Evolutionary conservation across 2,888 invertebrate genomes (phyloP), one percentile per base, ranked within the genome.

Genomic region (Oscheius sp.): DNA sequence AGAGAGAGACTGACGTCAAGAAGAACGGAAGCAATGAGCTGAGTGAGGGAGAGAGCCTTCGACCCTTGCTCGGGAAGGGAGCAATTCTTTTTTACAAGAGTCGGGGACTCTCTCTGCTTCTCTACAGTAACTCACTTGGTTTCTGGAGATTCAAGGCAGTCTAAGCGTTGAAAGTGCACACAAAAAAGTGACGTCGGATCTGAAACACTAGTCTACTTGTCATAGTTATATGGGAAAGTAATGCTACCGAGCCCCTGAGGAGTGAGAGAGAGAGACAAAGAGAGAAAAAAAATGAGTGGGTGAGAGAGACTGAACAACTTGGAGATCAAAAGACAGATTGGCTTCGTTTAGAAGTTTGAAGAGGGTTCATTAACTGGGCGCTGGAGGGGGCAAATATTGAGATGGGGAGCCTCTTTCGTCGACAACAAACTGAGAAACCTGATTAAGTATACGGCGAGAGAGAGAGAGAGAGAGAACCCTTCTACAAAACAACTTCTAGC

Each of bases 1-100:
- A 42, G 42, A 42, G 42, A 42, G 42, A 42, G 47, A 63, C 68
- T 68, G 68, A 68, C 68, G 68, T 68, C 68, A 68, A 63, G 63
- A 37, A 63, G 63, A 63, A 63, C 63, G 63, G 63, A 63, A 63
- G 63, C 48, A 63, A 63, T 48, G 42, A 42, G 42, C 4, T 5
- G 42, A 42, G 42, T 42, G 42, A 42, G 42, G 63, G 21, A 32
- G 59, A 33, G 11, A 42, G 13, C 47, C 42, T 42, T 42, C 42
- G 37, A 35, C 63, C 42, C 42, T 21, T 21, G 21, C 21, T 21
- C 21, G 21, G 21, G 21, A 21, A 42, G 42, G 42, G 42, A 42
- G 42, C 42, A 42, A 7, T 7, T 42, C 42, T 42, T 42, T 42
- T 42, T 7, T 42, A 5, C 42, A 42, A 7, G 42, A 7, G 42